Percentiles rank a stretch among this genome's conserved stretches.
Conservation (phyloP, 2,113 vertebrate species). For the Vombatus ursinus region DNA sequence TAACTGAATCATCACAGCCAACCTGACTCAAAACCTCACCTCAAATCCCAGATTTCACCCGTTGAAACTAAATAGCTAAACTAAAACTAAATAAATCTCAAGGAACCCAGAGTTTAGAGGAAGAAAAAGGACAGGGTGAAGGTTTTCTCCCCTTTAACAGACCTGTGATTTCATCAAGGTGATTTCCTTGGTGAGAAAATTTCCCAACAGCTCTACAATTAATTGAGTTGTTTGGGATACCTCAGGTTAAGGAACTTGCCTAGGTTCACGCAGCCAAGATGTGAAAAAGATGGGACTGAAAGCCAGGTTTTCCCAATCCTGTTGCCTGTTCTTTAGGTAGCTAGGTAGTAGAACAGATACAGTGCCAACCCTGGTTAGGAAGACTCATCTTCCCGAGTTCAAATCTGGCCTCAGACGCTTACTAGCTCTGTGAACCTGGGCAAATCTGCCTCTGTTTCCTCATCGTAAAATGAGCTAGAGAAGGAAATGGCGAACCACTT, state of each 20-base stretch:
- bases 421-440: too few species aligned
- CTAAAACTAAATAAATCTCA: conserved; percentile 11
- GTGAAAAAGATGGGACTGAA: background rate
- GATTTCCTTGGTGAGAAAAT: background rate
- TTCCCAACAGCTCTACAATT: background rate
- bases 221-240: background rate
- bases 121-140: conserved; percentile 12
- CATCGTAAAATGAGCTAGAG: too few species aligned
- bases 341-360: too few species aligned
- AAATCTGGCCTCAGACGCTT: too few species aligned
- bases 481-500: too few species aligned
- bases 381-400: too few species aligned
- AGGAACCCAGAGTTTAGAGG: background rate
- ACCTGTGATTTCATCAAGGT: background rate
- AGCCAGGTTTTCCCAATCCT: background rate
- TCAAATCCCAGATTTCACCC: background rate
- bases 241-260: background rate
- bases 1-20: background rate
- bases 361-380: too few species aligned
- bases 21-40: background rate
- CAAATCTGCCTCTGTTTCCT: too few species aligned
- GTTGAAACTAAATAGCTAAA: conserved; percentile 34
- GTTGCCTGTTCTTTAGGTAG: too few species aligned
- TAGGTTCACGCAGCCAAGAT: background rate
- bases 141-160: background rate